Evolutionary conservation across 1,140 invertebrate genomes (phyloP), one percentile per base, ranked within the genome.

Genomic region (Pseudachorutes palmiensis): DNA sequence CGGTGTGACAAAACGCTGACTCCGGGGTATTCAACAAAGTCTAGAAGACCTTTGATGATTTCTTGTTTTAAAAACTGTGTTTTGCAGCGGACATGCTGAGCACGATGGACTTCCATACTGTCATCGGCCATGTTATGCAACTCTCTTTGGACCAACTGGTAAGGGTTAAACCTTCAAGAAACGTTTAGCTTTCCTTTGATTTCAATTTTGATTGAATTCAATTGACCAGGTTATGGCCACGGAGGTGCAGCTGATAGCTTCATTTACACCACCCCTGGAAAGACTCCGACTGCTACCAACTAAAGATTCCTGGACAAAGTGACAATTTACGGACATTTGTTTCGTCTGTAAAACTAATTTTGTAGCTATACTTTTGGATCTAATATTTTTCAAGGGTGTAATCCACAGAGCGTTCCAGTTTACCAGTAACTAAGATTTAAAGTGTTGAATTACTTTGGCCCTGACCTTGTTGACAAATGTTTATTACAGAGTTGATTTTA

Each of bases 1-100:
- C 88, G 89, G 77, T 90, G 88, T 75, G 87, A 86, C 76, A 90
- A 90, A 77, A 89, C 87, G 0, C 76, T 91, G 31, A 83, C 85
- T 28, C 83, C 66, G 12, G 66, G 70, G 49, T n/a, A n/a, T n/a
- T n/a, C n/a, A n/a, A n/a, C n/a, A n/a, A 59, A 12, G 14, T 12
- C 12, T 77, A 76, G 30, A 57, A 68, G 58, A 57, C 30, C 19
- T 29, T 48, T 61, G 19, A 16, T 26, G 31, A 16, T n/a, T 66
- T 63, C 60, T 45, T 71, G 2, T 31, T 64, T n/a, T n/a, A n/a
- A n/a, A n/a, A n/a, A n/a, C n/a, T n/a, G n/a, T n/a, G n/a, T 58
- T 62, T 24, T 48, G 31, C n/a, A n/a, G n/a, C n/a, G 58, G 69
- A 45, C 74, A 74, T 69, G 81, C 85, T 12, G 85, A 90, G 79